Evolutionary conservation across 1,140 invertebrate genomes (phyloP), one percentile per base, ranked within the genome.

Genomic region (Harpegnathos saltator): DNA sequence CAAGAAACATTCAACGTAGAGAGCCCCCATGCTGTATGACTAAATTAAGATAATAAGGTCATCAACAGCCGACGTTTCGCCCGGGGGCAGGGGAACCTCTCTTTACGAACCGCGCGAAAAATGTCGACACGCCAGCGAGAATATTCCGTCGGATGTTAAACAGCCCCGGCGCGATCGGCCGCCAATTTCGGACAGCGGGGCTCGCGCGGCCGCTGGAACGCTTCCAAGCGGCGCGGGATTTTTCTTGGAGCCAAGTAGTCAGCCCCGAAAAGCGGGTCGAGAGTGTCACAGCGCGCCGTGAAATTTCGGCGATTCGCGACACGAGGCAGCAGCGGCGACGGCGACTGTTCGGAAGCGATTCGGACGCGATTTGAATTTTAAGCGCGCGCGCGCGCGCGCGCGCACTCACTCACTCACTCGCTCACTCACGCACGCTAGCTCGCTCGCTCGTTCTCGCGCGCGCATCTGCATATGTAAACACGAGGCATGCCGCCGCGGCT

Each of bases 301-400:
- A 83, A 66, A 87, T 87, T 84, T 59, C 59, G 74, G 48, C 54
- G 80, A 65, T 19, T 75, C 59, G 71, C 38, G 29, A 50, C 54
- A 61, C 65, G 83, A 86, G n/a, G 26, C 26, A 22, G 38, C 19
- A 48, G 19, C 44, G 75, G 17, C 29, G 29, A n/a, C n/a, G n/a
- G n/a, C n/a, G n/a, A n/a, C n/a, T 52, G 80, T 81, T 85, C 59
- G 85, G 81, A 82, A 85, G 59, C 74, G 87, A 84, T 86, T 89
- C 74, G 74, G 75, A 86, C 86, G 81, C 59, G 84, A 89, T 89
- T 89, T 89, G 87, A 88, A 89, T 89, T 88, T 89, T 77, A 74
- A 88, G 75, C 58, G 69, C 59, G 63, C 75, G 58, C 44, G 84
- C 44, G 50, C 59, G 5, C 1, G 29, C 29, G 29, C 29, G 5